These are phyloP conservation scores for Aromia moschata DNA, from an alignment of 2,888 invertebrate genomes.

Conservation along the genomic window DNA sequence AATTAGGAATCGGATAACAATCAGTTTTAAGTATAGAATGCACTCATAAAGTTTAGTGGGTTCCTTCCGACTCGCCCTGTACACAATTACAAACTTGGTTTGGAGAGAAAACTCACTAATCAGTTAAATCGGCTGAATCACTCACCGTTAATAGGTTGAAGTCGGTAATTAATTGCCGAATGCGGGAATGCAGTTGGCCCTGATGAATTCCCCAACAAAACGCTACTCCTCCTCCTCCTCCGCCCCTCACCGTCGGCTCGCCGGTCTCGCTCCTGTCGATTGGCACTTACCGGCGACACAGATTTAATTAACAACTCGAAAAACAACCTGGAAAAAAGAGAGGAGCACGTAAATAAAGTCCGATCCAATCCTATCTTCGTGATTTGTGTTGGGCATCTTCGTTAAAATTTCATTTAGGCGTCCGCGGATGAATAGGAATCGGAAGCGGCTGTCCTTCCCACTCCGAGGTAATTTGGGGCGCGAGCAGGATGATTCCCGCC, in stretches of 20 bases:
- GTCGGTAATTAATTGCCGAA: slow-evolving; percentile 19
- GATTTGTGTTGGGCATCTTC: slow-evolving; percentile 1
- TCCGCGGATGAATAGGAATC: not conserved
- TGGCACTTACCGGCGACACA: slow-evolving; percentile 27
- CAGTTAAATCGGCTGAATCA: slow-evolving; percentile 15
- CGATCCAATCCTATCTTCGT: slow-evolving; percentile 9
- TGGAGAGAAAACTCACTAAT: not conserved
- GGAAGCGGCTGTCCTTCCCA: not conserved
- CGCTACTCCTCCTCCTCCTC: slow-evolving; percentile 1
- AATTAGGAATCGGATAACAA: no score
- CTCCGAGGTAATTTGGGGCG: not conserved
- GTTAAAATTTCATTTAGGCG: slow-evolving; percentile 11
- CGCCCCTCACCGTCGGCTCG: no score
- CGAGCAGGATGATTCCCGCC: not conserved
- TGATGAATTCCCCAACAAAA: slow-evolving; percentile 14
- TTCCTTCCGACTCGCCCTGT: no score
- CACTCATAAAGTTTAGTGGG: no score
- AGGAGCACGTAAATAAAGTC: slow-evolving; percentile 4
- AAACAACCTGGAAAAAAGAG: slow-evolving; percentile 24
- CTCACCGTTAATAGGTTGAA: slow-evolving; percentile 17
- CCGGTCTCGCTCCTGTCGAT: slow-evolving; percentile 20
- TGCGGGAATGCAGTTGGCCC: not conserved
- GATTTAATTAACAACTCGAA: slow-evolving; percentile 27
- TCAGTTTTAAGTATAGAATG: no score
- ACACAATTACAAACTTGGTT: no score